phyloP scores from a whole-genome alignment of 2,888 invertebrate species.

The Mactromeris polynyma region DNA sequence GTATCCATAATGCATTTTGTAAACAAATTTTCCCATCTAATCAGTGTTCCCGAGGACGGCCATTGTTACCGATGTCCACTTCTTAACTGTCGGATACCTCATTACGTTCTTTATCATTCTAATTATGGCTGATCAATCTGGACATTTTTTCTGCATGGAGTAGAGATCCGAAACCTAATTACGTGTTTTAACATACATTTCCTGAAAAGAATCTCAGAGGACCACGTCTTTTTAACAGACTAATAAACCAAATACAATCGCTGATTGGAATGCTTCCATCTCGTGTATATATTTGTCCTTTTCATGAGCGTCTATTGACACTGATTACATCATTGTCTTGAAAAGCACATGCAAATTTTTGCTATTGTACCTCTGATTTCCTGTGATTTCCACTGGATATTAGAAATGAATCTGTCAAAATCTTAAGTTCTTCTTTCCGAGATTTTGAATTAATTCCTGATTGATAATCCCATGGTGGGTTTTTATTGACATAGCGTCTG shows the following conservation, averaged over 20 bases:
- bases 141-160: slow-evolving; percentile 67
- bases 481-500: slow-evolving; percentile 62
- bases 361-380: slow-evolving; percentile 52
- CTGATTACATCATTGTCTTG: slow-evolving; percentile 71
- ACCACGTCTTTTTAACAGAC: slow-evolving; percentile 61
- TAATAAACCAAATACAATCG: slow-evolving; percentile 67
- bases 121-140: slow-evolving; percentile 69
- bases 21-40: slow-evolving; percentile 64
- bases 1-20: slow-evolving; percentile 63
- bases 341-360: slow-evolving; percentile 64
- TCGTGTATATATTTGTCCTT: slow-evolving; percentile 35
- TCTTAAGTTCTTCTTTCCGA: slow-evolving; percentile 59
- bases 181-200: slow-evolving; percentile 72
- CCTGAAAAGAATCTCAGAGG: slow-evolving; percentile 61
- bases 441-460: slow-evolving; percentile 67
- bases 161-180: slow-evolving; percentile 68
- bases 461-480: slow-evolving; percentile 66
- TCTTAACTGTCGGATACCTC: slow-evolving; percentile 39
- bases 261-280: slow-evolving; percentile 47
- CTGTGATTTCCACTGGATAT: slow-evolving; percentile 47
- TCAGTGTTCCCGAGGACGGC: slow-evolving; percentile 25
- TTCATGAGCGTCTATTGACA: slow-evolving; percentile 65
- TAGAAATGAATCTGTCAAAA: slow-evolving; percentile 60
- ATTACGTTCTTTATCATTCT: slow-evolving; percentile 71
- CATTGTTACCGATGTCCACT: slow-evolving; percentile 44